phyloP scores from a whole-genome alignment of 2,888 invertebrate species.

The Tachina lurida region DNA sequence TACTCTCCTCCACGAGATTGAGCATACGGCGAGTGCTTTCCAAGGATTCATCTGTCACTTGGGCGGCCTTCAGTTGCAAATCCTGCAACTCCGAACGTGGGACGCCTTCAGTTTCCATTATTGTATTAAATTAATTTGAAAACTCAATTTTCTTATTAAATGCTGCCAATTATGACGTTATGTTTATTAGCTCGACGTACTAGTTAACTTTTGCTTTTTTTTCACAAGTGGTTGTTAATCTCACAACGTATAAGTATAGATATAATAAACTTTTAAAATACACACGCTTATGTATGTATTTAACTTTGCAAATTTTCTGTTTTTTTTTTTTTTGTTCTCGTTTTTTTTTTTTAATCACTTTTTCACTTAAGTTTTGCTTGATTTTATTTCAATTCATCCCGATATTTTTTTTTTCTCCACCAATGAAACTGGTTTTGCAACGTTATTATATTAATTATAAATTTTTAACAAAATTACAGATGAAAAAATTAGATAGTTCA shows the following conservation, averaged over 20 bases:
- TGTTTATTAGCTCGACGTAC: slow-evolving; percentile 13
- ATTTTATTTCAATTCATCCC: slow-evolving; percentile 8
- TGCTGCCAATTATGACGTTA: slow-evolving; percentile 11
- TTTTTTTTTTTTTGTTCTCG: neutral
- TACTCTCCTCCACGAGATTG: slow-evolving; percentile 78
- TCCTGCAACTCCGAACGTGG: slow-evolving; percentile 80
- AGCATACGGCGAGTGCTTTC: slow-evolving; percentile 80
- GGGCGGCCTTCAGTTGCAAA: slow-evolving; percentile 78
- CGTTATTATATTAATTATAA: neutral
- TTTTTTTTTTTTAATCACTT: slow-evolving; percentile 47
- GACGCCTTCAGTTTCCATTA: slow-evolving; percentile 76
- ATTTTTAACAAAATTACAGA: neutral
- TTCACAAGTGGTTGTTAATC: slow-evolving; percentile 65
- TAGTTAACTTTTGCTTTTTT: slow-evolving; percentile 16
- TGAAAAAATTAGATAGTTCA: slow-evolving; percentile 15
- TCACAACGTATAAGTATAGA: slow-evolving; percentile 39
- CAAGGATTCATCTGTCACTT: slow-evolving; percentile 79
- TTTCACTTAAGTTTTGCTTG: slow-evolving; percentile 7
- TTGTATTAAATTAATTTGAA: slow-evolving; percentile 4
- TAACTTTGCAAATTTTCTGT: slow-evolving; percentile 4
- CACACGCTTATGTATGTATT: neutral
- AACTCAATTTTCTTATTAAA: slow-evolving; percentile 11
- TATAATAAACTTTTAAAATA: slow-evolving; percentile 34
- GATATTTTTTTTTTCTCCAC: neutral
- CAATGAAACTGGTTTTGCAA: neutral